These are phyloP conservation scores for Oscheius sp. DNA, from an alignment of 2,888 invertebrate genomes.

Conservation along the genomic window DNA sequence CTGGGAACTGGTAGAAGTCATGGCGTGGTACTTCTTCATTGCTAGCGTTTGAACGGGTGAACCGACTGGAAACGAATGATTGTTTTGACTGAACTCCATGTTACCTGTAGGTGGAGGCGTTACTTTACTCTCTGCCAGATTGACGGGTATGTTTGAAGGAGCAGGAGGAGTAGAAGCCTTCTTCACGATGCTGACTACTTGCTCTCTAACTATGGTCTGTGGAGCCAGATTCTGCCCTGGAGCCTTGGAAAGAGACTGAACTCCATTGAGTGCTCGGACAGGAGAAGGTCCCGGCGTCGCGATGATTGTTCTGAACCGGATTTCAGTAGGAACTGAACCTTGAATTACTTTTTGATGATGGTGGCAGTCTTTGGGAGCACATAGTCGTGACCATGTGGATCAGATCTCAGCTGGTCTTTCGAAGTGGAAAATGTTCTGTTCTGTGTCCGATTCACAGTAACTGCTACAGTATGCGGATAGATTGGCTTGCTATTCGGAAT, in stretches of 20 bases:
- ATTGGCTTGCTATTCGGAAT: conserved; percentile 1
- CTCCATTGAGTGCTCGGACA: conserved; percentile 1
- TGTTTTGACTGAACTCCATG: neutral
- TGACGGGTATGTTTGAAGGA: neutral
- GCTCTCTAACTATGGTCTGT: neutral
- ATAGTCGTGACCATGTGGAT: conserved; percentile 9
- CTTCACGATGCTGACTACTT: neutral
- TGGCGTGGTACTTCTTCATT: neutral
- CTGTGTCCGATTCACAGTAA: conserved; percentile 23
- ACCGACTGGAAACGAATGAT: neutral
- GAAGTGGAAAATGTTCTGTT: conserved; percentile 1
- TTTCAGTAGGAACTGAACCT: neutral
- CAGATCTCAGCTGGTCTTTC: conserved; percentile 2
- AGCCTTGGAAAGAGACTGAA: too few species aligned
- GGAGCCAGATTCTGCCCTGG: too few species aligned
- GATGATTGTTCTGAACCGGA: conserved; percentile 1
- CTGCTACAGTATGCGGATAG: conserved; percentile 3
- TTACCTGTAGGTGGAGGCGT: conserved; percentile 7
- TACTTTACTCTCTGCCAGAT: neutral
- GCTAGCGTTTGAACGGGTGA: neutral
- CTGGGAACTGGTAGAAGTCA: neutral
- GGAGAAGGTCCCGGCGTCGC: neutral
- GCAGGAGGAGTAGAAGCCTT: conserved; percentile 3
- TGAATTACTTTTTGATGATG: neutral
- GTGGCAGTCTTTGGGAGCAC: neutral